Evolutionary conservation across 2,888 invertebrate species (phyloP).

Genomic region (Drosophila atroscutellata): DNA sequence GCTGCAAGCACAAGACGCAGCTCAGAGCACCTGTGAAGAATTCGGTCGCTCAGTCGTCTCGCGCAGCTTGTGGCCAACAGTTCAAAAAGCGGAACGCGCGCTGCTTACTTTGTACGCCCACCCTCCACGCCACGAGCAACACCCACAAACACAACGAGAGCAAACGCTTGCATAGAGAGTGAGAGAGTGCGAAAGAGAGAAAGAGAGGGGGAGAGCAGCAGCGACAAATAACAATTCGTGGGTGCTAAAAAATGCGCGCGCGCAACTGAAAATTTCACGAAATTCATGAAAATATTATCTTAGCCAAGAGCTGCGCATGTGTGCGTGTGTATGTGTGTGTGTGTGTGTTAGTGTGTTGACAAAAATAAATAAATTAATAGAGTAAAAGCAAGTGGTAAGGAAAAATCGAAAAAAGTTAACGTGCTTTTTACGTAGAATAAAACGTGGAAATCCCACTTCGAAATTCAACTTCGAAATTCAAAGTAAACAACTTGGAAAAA

Average conservation of each 20-base stretch:
- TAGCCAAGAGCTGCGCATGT: conserved; percentile 38
- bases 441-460: conserved; percentile 36
- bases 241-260: conserved; percentile 65
- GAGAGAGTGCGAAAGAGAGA: conserved; percentile 18
- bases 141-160: conserved; percentile 36
- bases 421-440: conserved; percentile 71
- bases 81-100: conserved; percentile 59
- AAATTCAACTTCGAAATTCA: conserved; percentile 47
- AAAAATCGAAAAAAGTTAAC: conserved; percentile 64
- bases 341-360: conserved; percentile 40
- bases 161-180: conserved; percentile 27
- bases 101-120: conserved; percentile 41
- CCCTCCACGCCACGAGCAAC: conserved; percentile 23
- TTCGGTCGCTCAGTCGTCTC: conserved; percentile 62
- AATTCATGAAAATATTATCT: conserved; percentile 58
- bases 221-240: conserved; percentile 54
- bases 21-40: conserved; percentile 7
- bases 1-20: conserved; percentile 10
- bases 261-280: conserved; percentile 60
- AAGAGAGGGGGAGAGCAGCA: conserved; percentile 33
- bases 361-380: conserved; percentile 30
- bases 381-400: conserved; percentile 65
- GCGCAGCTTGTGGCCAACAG: conserved; percentile 71
- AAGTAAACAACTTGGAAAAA: conserved; percentile 47
- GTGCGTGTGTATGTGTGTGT: conserved; percentile 27